Evolutionary conservation across 2,888 invertebrate species (phyloP), one percentile per base, ranked within the genome.

Genomic region (Autographa pulchrina): DNA sequence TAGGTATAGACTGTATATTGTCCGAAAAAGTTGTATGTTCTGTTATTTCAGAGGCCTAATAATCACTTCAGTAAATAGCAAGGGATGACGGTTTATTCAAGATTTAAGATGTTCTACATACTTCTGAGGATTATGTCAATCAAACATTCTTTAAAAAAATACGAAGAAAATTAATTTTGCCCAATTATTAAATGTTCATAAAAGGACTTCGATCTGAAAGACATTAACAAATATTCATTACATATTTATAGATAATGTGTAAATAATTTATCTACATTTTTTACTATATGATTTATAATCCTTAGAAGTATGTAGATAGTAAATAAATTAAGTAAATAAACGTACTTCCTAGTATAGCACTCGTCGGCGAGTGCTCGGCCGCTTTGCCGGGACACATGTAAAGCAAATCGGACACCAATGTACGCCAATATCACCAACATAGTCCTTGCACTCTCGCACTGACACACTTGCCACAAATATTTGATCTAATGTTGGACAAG

Each of bases 301-400:
- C 54, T 20, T 25, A 56, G 13, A 56, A 56, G 54, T 18, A 54
- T 63, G 56, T 41, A 58, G 13, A 35, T 9, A 35, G 35, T 65
- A 66, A 35, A 66, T 76, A 52, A 70, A 68, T 67, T 68, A 62
- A 61, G 72, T 41, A 73, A 69, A 74, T 64, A 83, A 78, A 88
- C 87, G 89, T 93, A 96, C 96, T 96, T 96, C 90, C 96, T 91
- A 73, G 95, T 95, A 87, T 96, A 96, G 86, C 96, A 96, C 89
- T 96, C 96, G 82, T 96, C 92, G 41, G 96, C 96, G 81, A 95
- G 90, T 54, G 94, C 94, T 54, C 94, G 86, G 48, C 91, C 92
- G 83, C 93, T 95, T 83, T 96, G 96, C 87, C 94, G 85, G 78
- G 96, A 96, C 91, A 96, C 93, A 92, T 95, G 92, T 71, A 96